phyloP scores from a whole-genome alignment of 2,797 vertebrate species.

The Lacerta bilineata region DNA sequence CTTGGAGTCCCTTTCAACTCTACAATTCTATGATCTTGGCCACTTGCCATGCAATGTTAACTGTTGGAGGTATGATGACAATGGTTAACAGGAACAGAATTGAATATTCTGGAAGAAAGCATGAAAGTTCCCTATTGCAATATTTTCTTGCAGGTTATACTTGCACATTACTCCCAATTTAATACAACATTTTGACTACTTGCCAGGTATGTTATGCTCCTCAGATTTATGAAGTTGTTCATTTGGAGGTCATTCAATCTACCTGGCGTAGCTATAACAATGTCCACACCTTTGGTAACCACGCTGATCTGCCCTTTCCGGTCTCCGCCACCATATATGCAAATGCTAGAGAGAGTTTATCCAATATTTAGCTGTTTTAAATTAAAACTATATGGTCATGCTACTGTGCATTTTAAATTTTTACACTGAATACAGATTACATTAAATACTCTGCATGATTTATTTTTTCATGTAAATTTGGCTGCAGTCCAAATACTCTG shows the following conservation, averaged over 20 bases:
- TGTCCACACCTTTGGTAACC: constrained; percentile 90
- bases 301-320: constrained; percentile 87
- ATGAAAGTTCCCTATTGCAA: neutral
- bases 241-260: constrained; percentile 95
- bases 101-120: neutral
- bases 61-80: neutral
- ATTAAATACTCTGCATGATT: neutral
- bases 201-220: constrained; percentile 94
- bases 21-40: too few relatives aligned
- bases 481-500: too few relatives aligned
- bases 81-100: neutral
- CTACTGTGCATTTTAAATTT: neutral
- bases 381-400: neutral
- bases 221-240: constrained; percentile 91
- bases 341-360: constrained; percentile 83
- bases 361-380: constrained; percentile 20
- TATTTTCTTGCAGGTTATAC: neutral
- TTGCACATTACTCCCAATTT: constrained; percentile 25
- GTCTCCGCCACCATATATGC: constrained; percentile 94
- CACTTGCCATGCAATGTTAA: neutral
- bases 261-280: constrained; percentile 97
- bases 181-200: constrained; percentile 49
- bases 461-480: neutral
- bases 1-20: too few relatives aligned
- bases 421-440: neutral